Evolutionary conservation across 2,797 vertebrate genomes (phyloP), one percentile per base, ranked within the genome.

Genomic region (Tapirus indicus): DNA sequence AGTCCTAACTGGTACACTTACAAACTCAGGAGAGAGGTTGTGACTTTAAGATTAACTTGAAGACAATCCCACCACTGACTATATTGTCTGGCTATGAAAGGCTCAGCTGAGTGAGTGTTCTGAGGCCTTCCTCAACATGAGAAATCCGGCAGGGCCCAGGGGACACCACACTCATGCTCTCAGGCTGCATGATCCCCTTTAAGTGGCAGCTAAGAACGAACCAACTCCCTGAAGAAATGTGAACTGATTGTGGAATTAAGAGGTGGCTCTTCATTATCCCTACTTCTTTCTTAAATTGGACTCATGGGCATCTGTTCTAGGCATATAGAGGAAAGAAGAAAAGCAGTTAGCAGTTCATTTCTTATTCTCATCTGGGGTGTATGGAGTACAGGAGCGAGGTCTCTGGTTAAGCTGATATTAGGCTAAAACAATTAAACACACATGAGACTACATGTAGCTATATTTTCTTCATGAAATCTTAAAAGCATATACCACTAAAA

Each of bases 191-290:
- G 29, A 41, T 58, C 72, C 62, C 64, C 82, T 89, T 94, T 56
- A 52, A 47, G 92, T 27, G 79, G n/a, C 56, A 96, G 83, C 54
- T 56, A 38, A 2, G 9, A 88, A 54, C 64, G 54, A 9, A 71
- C 95, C 60, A 95, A 95, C 52, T 95, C 97, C 93, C 93, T 35
- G 35, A 96, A 94, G 95, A 96, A 69, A 80, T 52, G 64, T 54
- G 91, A 95, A 78, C 93, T 95, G 86, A 94, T 74, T 90, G 87
- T 90, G 77, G 95, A 97, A 97, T 97, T 96, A 97, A 97, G 75
- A 96, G 75, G 77, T 85, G 49, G 60, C 62, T 97, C 89, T 97
- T 97, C 96, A 90, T 97, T 98, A 93, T 82, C 29, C 75, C 52
- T 89, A 84, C 96, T 84, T 71, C 29, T 56, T 80, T 94, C 80